phyloP scores from a whole-genome alignment of 2,113 vertebrate species.

The Calidris pygmaea region DNA sequence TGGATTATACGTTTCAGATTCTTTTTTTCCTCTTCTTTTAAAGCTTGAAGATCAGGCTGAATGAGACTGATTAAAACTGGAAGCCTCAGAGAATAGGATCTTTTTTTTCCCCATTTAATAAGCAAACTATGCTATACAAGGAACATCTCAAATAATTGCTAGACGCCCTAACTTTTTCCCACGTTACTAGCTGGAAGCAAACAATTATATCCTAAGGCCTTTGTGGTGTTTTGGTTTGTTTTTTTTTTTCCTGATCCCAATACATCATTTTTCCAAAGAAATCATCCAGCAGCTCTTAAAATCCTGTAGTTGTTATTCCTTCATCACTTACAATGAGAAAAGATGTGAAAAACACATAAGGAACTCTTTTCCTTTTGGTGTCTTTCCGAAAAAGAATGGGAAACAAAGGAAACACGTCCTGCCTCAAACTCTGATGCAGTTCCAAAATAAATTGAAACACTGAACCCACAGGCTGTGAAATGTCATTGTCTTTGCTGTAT shows the following conservation, averaged over 20 bases:
- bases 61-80: neutral
- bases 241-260: neutral
- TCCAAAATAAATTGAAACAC: neutral
- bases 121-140: neutral
- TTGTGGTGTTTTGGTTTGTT: accelerated
- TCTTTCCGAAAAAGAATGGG: neutral
- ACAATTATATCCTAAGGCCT: neutral
- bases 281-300: neutral
- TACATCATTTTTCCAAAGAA: neutral
- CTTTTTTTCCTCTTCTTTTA: neutral
- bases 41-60: neutral
- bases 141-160: neutral
- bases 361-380: neutral
- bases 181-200: neutral
- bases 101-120: accelerated
- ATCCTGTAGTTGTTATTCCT: neutral
- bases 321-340: neutral
- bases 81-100: neutral
- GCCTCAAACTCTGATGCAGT: neutral
- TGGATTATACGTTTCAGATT: neutral
- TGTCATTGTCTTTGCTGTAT: neutral
- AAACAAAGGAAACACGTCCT: neutral
- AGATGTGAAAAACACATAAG: neutral
- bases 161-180: neutral
- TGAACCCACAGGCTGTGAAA: neutral